Evolutionary conservation across 2,888 invertebrate species (phyloP).

Genomic region (Harpalus rufipes): DNA sequence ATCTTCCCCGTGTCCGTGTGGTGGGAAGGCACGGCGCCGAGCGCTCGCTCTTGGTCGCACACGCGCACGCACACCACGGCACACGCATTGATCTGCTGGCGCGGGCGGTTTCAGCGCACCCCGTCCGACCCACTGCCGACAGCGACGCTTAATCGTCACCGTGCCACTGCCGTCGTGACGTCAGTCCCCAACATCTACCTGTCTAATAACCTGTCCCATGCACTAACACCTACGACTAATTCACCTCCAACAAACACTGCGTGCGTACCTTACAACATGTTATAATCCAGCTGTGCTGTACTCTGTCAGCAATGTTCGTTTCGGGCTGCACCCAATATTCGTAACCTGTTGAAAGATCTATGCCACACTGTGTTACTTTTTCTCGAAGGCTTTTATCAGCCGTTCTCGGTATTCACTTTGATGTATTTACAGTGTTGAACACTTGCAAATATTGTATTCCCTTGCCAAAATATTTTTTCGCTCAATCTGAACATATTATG

Average conservation of each 20-base stretch:
- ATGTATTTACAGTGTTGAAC: too few species aligned
- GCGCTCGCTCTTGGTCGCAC: conserved; percentile 43
- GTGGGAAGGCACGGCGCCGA: conserved; percentile 34
- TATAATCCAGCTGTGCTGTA: too few species aligned
- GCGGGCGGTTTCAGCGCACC: conserved; percentile 63
- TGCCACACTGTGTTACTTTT: not conserved
- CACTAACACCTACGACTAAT: not conserved
- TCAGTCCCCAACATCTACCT: conserved; percentile 42
- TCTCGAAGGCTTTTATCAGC: too few species aligned
- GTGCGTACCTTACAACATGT: too few species aligned
- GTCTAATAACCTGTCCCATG: conserved; percentile 31
- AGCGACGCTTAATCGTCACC: conserved; percentile 65
- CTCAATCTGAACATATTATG: too few species aligned
- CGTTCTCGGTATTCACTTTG: too few species aligned
- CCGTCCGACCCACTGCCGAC: conserved; percentile 66
- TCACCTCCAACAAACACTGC: too few species aligned
- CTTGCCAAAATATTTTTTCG: too few species aligned
- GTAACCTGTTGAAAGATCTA: conserved; percentile 60
- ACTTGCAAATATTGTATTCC: too few species aligned
- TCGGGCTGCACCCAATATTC: not conserved
- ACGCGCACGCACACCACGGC: conserved; percentile 55
- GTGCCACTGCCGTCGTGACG: conserved; percentile 59
- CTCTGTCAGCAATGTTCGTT: not conserved
- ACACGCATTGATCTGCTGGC: conserved; percentile 66
- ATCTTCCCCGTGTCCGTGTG: conserved; percentile 38